phyloP scores from a whole-genome alignment of 2,797 vertebrate species.

The Parauchenoglanis punctatus region DNA sequence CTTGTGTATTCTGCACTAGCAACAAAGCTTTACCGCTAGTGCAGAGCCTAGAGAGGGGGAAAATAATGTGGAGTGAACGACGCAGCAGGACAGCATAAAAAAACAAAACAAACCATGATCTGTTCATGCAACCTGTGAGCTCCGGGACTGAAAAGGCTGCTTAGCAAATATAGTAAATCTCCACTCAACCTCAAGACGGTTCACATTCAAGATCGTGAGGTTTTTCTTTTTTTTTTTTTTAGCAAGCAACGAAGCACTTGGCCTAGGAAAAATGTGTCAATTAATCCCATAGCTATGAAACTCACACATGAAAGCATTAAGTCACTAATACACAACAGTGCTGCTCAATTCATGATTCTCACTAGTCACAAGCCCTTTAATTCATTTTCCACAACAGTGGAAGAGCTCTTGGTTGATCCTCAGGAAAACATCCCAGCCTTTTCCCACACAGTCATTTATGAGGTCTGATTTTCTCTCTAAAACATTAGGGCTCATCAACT shows the following conservation, averaged over 20 bases:
- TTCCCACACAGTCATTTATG: neutral
- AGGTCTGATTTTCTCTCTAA: neutral
- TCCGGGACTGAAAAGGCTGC: neutral
- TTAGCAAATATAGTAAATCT: conserved; percentile 49
- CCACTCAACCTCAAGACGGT: conserved; percentile 35
- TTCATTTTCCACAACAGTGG: neutral
- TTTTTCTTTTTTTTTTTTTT: neutral
- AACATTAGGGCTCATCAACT: neutral
- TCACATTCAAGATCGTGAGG: conserved; percentile 13
- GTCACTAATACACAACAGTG: no score
- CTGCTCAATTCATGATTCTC: neutral
- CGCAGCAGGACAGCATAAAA: neutral
- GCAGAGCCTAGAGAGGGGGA: neutral
- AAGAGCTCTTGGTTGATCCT: neutral
- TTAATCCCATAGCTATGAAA: neutral
- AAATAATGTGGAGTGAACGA: neutral
- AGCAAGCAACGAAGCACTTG: neutral
- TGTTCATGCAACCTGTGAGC: neutral
- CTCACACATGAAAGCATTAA: neutral
- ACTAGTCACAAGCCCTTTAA: neutral
- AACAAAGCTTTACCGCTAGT: neutral
- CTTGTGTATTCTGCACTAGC: neutral
- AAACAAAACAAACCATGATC: neutral
- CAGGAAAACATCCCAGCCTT: neutral
- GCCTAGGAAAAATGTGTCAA: conserved; percentile 12